Evolutionary conservation across 2,888 invertebrate genomes (phyloP), one percentile per base, ranked within the genome.

Genomic region (Pachymerium ferrugineum): DNA sequence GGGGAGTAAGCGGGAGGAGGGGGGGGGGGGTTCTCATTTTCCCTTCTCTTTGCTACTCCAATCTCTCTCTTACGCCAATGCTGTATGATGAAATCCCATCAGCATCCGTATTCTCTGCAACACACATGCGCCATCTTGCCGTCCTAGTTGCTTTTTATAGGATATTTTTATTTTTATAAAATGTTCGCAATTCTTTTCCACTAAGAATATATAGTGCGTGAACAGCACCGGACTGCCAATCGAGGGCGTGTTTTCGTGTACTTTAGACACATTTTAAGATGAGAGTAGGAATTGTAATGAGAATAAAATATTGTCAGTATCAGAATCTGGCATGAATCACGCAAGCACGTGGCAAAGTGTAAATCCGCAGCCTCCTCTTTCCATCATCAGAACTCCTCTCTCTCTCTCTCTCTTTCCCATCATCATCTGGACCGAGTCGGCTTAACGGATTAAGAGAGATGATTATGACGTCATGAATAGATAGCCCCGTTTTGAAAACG

Each of bases 401-500:
- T n/a, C n/a, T n/a, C n/a, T n/a, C n/a, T n/a, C n/a, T n/a, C n/a
- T n/a, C 47, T 47, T 22, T 16, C 22, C 16, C 47, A 22, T 22
- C 47, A 16, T 47, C 16, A 16, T 22, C 47, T 47, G 47, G 47
- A 47, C 47, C 22, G 47, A 47, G 47, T 47, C 47, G 47, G 47
- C 47, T 47, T 47, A 47, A 19, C 47, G 47, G 47, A 47, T 47
- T 47, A 47, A 47, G 22, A 47, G 47, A 16, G 47, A 47, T 47
- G 47, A 47, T 47, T 47, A 47, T 47, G 47, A 47, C 47, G 47
- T 47, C 47, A 47, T 47, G 47, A 47, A 47, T 47, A 47, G 47
- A 47, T 47, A 47, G 22, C 10, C 47, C 0, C 22, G 47, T 19
- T 47, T 16, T 19, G 47, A 16, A 47, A 47, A 47, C 19, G n/a